Percentiles rank a stretch among this genome's conserved stretches.
Evolutionary conservation across 2,888 invertebrate genomes (phyloP).

Genomic region (Glaucopsyche alexis): DNA sequence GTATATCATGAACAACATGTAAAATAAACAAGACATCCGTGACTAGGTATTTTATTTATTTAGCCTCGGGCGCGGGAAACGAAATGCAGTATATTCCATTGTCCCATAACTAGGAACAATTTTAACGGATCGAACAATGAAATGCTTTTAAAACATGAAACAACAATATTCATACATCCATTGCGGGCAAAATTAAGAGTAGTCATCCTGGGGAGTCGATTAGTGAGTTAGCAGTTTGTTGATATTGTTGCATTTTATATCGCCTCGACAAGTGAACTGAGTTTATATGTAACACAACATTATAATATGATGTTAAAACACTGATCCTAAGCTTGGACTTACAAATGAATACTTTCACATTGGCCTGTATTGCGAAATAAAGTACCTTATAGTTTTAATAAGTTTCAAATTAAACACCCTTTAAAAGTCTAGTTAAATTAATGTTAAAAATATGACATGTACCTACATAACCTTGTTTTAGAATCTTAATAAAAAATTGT

Average conservation of each 20-base stretch:
- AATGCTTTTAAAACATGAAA: slow-evolving; percentile 76
- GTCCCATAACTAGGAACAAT: slow-evolving; percentile 61
- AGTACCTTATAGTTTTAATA: too few relatives aligned
- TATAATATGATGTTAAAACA: not conserved
- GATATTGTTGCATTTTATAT: slow-evolving; percentile 19
- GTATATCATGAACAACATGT: slow-evolving; percentile 19
- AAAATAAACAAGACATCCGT: slow-evolving; percentile 55
- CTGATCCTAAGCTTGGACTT: too few relatives aligned
- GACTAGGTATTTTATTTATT: slow-evolving; percentile 59
- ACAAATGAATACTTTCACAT: too few relatives aligned
- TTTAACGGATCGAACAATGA: slow-evolving; percentile 72
- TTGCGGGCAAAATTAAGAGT: slow-evolving; percentile 46
- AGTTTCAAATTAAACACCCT: not conserved
- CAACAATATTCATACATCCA: slow-evolving; percentile 64
- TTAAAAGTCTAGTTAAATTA: not conserved
- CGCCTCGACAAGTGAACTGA: not conserved
- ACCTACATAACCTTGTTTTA: not conserved
- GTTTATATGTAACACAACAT: not conserved
- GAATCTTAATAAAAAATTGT: too few relatives aligned
- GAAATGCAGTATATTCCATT: slow-evolving; percentile 72
- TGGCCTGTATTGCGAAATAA: too few relatives aligned
- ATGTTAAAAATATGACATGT: not conserved
- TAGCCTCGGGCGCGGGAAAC: slow-evolving; percentile 70
- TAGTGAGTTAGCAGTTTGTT: slow-evolving; percentile 24
- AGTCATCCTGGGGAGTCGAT: slow-evolving; percentile 40